Evolutionary conservation across 2,888 invertebrate genomes (phyloP), one percentile per base, ranked within the genome.

Genomic region (Entomobrya multifasciata): DNA sequence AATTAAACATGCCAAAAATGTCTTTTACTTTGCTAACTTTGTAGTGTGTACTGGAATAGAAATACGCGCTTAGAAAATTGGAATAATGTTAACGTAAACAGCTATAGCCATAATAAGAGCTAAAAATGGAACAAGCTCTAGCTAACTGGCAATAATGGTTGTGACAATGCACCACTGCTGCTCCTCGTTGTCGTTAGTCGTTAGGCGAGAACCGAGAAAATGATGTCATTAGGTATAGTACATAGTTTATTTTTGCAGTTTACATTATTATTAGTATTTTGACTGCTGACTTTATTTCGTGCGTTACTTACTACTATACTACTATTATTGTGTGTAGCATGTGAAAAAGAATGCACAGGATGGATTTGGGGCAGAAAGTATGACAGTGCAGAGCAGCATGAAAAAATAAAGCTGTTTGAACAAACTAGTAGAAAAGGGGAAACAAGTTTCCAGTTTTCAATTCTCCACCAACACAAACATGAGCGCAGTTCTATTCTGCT

Each of bases 151-250:
- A 67, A 52, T 79, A 79, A 79, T 79, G 79, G 79, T 25, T n/a
- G 52, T 79, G 67, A 67, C 67, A 67, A 20, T 27, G n/a, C 57
- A 8, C 13, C 60, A 20, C 65, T 65, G 17, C 5, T 17, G 8
- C 2, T 36, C 36, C 17, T 65, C 36, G 17, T 17, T 55, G n/a
- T 62, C 13, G 15, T 13, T 47, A 22, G 67, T 44, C 67, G 67
- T 67, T 67, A 67, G 67, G n/a, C n/a, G n/a, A 67, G 67, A 79
- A 52, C 79, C 79, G 65, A 67, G 67, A 52, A 79, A 79, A 79
- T 52, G 67, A 67, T 79, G 79, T 36, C 79, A 79, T 79, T 79
- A 79, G 44, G 67, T 67, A 47, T 67, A 67, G 67, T 25, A 44
- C n/a, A n/a, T n/a, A n/a, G n/a, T n/a, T n/a, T n/a, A n/a, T n/a